Percentiles rank a stretch among this genome's conserved stretches.
These are phyloP conservation scores for Acleris laterana DNA, from an alignment of 2,888 invertebrate species.

Conservation along the genomic window DNA sequence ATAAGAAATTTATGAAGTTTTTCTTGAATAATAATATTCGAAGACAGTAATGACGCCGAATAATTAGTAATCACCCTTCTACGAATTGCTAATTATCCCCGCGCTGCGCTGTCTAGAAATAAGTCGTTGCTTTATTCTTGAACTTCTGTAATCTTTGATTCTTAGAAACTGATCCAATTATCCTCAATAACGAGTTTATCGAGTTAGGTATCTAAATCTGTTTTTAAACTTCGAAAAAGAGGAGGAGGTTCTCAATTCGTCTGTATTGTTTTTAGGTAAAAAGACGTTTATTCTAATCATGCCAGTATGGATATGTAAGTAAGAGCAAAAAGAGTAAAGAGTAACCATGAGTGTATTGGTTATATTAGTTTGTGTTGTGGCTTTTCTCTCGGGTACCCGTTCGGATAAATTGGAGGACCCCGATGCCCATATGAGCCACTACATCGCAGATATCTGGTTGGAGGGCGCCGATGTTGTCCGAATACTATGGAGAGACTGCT, in stretches of 20 bases:
- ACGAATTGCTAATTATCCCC: too few species aligned
- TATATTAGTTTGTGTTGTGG: conserved; percentile 51
- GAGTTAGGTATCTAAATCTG: neutral
- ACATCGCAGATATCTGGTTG: conserved; percentile 77
- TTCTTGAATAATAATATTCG: too few species aligned
- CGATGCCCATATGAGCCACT: conserved; percentile 67
- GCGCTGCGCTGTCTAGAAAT: neutral
- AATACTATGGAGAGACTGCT: conserved; percentile 79
- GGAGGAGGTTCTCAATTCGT: neutral
- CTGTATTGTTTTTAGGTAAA: neutral
- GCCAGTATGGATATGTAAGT: conserved; percentile 27
- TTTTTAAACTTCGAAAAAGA: neutral
- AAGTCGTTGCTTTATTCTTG: neutral
- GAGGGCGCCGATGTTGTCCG: conserved; percentile 74
- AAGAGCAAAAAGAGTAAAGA: conserved; percentile 54
- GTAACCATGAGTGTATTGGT: conserved; percentile 51
- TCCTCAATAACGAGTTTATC: neutral
- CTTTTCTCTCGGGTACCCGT: conserved; percentile 53
- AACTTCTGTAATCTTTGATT: neutral
- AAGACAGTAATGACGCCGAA: too few species aligned
- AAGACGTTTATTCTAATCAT: conserved; percentile 3
- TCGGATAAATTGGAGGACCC: conserved; percentile 60
- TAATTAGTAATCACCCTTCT: too few species aligned
- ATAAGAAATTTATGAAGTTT: too few species aligned
- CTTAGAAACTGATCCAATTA: neutral